phyloP scores from a whole-genome alignment of 1,140 invertebrate species.

The Daktulosphaira vitifoliae region DNA sequence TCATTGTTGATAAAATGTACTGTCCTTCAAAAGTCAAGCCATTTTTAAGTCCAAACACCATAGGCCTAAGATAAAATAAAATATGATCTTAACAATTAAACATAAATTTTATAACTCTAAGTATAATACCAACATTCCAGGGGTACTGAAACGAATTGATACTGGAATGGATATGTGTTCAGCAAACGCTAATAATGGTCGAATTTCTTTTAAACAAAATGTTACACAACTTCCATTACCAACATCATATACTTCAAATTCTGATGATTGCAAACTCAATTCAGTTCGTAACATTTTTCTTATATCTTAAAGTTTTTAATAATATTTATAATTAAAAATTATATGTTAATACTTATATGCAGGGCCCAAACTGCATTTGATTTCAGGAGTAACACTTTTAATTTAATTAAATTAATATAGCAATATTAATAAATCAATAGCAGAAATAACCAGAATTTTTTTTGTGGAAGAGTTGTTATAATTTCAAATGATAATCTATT shows the following conservation, averaged over 20 bases:
- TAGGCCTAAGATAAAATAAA: slow-evolving; percentile 13
- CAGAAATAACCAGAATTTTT: too few relatives aligned
- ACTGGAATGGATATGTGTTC: slow-evolving; percentile 22
- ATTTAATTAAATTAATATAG: too few relatives aligned
- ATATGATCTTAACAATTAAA: neutral
- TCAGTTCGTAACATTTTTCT: slow-evolving; percentile 26
- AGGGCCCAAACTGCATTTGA: too few relatives aligned
- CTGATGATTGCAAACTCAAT: slow-evolving; percentile 15
- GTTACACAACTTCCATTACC: slow-evolving; percentile 7
- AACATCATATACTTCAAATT: slow-evolving; percentile 18
- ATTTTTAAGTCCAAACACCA: slow-evolving; percentile 28
- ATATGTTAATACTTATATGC: too few relatives aligned
- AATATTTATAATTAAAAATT: too few relatives aligned
- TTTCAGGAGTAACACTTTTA: too few relatives aligned
- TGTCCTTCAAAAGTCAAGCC: slow-evolving; percentile 21
- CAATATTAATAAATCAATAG: too few relatives aligned
- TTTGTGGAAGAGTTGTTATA: too few relatives aligned
- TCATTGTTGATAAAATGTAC: slow-evolving; percentile 25
- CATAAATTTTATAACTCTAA: neutral
- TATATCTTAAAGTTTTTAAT: slow-evolving; percentile 8
- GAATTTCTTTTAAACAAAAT: slow-evolving; percentile 29
- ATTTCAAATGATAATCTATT: too few relatives aligned
- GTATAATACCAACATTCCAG: slow-evolving; percentile 12
- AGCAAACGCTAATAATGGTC: slow-evolving; percentile 15
- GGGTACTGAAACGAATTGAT: slow-evolving; percentile 19